Conservation (phyloP, 1,140 invertebrate species). For the Trichonephila clavipes region DNA sequence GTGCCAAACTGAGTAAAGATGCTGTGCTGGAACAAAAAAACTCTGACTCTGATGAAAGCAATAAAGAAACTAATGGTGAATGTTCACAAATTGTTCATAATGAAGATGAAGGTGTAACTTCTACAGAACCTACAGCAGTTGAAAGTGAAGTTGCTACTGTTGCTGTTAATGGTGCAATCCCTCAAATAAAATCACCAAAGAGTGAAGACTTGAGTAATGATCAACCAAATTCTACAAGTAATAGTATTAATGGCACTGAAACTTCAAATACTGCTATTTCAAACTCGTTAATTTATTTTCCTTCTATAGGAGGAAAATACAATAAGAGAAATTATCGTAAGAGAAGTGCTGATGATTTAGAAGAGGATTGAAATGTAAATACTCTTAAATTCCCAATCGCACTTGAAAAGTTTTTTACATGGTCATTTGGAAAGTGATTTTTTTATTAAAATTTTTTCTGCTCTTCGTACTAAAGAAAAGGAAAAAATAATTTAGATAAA, state of each 20-base stretch:
- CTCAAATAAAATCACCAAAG: not conserved
- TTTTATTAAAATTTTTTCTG: not conserved
- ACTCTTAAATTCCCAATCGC: not conserved
- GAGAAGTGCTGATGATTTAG: constrained; percentile 53
- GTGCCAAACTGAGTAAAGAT: constrained; percentile 43
- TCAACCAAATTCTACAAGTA: not conserved
- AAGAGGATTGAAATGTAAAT: constrained; percentile 39
- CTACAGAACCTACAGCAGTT: not conserved
- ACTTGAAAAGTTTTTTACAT: not conserved
- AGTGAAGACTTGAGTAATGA: not conserved
- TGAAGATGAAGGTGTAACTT: not conserved
- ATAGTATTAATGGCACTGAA: constrained; percentile 12
- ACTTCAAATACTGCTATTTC: constrained; percentile 36
- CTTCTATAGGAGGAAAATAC: not conserved
- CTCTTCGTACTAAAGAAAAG: not conserved
- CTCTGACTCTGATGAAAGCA: constrained; percentile 64
- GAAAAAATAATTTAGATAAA: not conserved
- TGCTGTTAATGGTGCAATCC: not conserved
- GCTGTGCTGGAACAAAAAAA: constrained; percentile 8
- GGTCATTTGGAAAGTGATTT: not conserved
- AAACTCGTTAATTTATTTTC: constrained; percentile 41
- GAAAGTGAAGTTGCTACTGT: not conserved
- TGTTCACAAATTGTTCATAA: not conserved
- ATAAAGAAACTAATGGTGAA: not conserved
- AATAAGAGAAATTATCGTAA: constrained; percentile 67